Evolutionary conservation across 2,797 vertebrate genomes (phyloP).

Genomic region (Clarias fuscus): DNA sequence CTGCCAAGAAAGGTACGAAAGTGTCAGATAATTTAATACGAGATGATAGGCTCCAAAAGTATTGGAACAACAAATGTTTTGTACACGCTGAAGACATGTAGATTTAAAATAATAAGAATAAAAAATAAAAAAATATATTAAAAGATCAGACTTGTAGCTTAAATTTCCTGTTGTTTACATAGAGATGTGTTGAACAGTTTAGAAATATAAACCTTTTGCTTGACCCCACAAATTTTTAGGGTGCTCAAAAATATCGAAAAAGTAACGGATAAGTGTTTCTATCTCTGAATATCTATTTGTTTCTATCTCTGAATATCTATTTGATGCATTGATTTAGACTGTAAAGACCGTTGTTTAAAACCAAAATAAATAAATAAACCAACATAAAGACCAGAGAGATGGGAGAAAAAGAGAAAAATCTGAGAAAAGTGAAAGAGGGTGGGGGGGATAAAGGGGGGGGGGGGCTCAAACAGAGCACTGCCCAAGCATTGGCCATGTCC

Average conservation of each 20-base stretch:
- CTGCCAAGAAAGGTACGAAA: neutral
- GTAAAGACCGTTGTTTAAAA: too few species aligned
- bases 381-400: neutral
- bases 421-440: too few species aligned
- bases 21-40: neutral
- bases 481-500: too few species aligned
- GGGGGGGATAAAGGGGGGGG: too few species aligned
- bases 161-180: neutral
- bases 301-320: neutral
- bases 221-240: neutral
- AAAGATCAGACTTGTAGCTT: neutral
- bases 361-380: neutral
- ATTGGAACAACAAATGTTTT: neutral
- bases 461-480: too few species aligned
- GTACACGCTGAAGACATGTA: too few species aligned
- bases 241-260: neutral
- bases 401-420: neutral
- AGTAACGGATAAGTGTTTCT: neutral
- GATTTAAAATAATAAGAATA: too few species aligned
- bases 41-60: neutral
- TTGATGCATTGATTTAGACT: neutral
- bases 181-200: neutral
- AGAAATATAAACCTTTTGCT: neutral
- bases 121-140: too few species aligned
- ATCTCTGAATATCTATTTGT: neutral